Conservation (phyloP, 2,797 vertebrate genomes). For the Philypnodon macrostomus region DNA sequence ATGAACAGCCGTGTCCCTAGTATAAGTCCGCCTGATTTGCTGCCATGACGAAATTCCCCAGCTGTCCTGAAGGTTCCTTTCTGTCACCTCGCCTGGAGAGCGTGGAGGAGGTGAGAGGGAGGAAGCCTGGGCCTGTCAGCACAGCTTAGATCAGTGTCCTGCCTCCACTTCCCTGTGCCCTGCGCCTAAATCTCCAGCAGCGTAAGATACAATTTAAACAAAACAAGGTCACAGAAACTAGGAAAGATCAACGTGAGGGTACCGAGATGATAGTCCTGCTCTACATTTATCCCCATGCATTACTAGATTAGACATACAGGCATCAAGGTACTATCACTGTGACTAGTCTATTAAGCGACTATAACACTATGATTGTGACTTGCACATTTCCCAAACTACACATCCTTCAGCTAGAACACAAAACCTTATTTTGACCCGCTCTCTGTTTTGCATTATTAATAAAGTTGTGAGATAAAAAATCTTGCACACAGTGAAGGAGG, state of each 20-base stretch:
- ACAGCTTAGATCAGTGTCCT: conserved; percentile 67
- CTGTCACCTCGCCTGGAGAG: conserved; percentile 52
- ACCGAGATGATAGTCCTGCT: conserved; percentile 17
- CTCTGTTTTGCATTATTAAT: conserved; percentile 64
- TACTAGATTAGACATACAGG: too few relatives aligned
- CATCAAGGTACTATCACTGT: conserved; percentile 21
- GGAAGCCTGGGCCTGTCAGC: conserved; percentile 66
- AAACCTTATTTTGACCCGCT: conserved; percentile 51
- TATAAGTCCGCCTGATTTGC: conserved; percentile 39
- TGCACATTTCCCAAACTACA: conserved; percentile 49
- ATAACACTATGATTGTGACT: conserved; percentile 38
- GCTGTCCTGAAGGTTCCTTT: conserved; percentile 47
- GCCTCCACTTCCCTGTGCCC: conserved; percentile 43
- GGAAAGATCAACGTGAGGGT: conserved; percentile 29
- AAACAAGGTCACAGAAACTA: conserved; percentile 55
- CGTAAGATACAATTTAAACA: conserved; percentile 53
- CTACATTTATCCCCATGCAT: conserved; percentile 5
- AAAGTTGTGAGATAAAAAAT: conserved; percentile 41
- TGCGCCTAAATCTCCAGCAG: conserved; percentile 55
- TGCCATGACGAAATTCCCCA: conserved; percentile 36
- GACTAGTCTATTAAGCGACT: conserved; percentile 16
- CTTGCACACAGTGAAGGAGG: conserved; percentile 15
- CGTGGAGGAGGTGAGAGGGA: conserved; percentile 62
- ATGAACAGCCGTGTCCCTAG: conserved; percentile 38
- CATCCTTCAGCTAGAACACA: conserved; percentile 30